Evolutionary conservation across 2,888 invertebrate species (phyloP).

Genomic region (Lochmaea capreae): DNA sequence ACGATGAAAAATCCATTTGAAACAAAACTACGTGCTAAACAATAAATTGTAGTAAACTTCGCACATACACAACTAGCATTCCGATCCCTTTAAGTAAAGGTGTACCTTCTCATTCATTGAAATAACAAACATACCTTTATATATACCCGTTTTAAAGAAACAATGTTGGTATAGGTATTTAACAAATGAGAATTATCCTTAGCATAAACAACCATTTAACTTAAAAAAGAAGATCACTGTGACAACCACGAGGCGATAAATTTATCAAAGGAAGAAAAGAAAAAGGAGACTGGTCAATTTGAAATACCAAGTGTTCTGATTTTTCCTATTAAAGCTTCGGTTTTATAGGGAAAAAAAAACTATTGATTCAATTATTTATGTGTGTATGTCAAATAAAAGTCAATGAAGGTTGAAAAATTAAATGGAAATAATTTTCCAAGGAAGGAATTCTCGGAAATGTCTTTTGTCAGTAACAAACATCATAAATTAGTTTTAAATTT

Average conservation of each 20-base stretch:
- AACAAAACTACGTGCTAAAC: slow-evolving; percentile 26
- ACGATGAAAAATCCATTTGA: background rate
- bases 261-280: slow-evolving; percentile 22
- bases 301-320: slow-evolving; percentile 16
- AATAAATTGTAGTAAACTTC: slow-evolving; percentile 35
- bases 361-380: background rate
- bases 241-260: slow-evolving; percentile 39
- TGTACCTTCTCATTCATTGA: slow-evolving; percentile 34
- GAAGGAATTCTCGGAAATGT: too few relatives aligned
- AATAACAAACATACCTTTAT: slow-evolving; percentile 38
- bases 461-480: too few relatives aligned
- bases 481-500: too few relatives aligned
- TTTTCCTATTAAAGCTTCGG: slow-evolving; percentile 7
- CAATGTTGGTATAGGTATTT: slow-evolving; percentile 40
- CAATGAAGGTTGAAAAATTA: background rate
- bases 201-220: slow-evolving; percentile 38
- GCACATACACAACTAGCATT: slow-evolving; percentile 34
- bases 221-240: slow-evolving; percentile 38
- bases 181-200: slow-evolving; percentile 37
- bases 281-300: slow-evolving; percentile 24
- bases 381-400: background rate
- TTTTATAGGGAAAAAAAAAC: background rate
- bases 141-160: slow-evolving; percentile 34
- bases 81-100: slow-evolving; percentile 34
- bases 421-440: background rate